phyloP scores from a whole-genome alignment of 1,140 invertebrate species.

The Asobara japonica region DNA sequence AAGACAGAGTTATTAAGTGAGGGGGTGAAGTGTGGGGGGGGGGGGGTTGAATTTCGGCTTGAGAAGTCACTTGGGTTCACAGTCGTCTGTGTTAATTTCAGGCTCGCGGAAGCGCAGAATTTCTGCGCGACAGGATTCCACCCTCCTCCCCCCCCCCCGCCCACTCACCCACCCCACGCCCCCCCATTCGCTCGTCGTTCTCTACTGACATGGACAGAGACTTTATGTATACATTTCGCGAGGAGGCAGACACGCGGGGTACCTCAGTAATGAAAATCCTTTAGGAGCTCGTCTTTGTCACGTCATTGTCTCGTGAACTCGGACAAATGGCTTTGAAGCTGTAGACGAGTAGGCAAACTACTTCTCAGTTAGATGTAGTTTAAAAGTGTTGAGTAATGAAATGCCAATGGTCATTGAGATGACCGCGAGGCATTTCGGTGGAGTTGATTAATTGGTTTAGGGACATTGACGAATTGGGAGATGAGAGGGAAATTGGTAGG shows the following conservation, averaged over 20 bases:
- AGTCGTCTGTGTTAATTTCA: slow-evolving; percentile 38
- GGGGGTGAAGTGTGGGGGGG: background rate
- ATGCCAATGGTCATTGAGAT: background rate
- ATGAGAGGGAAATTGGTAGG: no score
- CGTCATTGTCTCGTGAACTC: slow-evolving; percentile 18
- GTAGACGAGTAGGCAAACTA: background rate
- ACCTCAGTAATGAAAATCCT: slow-evolving; percentile 39
- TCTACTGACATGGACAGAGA: slow-evolving; percentile 31
- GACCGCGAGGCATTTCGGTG: background rate
- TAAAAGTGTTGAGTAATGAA: slow-evolving; percentile 14
- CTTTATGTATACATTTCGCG: background rate
- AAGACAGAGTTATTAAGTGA: slow-evolving; percentile 1
- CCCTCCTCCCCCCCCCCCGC: background rate
- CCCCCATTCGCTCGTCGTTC: no score
- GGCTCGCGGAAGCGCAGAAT: slow-evolving; percentile 36
- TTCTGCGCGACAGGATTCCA: slow-evolving; percentile 21
- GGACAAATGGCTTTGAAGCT: slow-evolving; percentile 26
- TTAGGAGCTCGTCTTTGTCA: slow-evolving; percentile 37
- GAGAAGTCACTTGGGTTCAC: slow-evolving; percentile 35
- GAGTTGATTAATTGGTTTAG: background rate
- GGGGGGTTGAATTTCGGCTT: slow-evolving; percentile 24
- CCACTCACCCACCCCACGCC: no score
- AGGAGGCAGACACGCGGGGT: background rate
- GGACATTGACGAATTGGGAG: no score
- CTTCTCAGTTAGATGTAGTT: slow-evolving; percentile 8